Evolutionary conservation across 64 coral and sea anemone genomes (phyloP), one percentile per base, ranked within the genome.

Genomic region (Catalaphyllia jardinei): DNA sequence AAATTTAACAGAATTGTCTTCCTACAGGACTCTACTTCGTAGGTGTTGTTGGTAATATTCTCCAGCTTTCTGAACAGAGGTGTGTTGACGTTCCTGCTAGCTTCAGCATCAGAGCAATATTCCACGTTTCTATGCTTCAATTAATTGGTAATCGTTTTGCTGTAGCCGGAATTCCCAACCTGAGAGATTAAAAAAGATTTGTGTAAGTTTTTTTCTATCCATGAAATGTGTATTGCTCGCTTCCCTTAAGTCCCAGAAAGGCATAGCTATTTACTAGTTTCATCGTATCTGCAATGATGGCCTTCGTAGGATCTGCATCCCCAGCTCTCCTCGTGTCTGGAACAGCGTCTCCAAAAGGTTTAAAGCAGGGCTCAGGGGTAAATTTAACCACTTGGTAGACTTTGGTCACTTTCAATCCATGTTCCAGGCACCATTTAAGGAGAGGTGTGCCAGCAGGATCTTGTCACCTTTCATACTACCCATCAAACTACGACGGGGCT

Each of bases 221-320:
- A n/a, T n/a, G n/a, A n/a, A n/a, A n/a, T n/a, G n/a, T n/a, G n/a
- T n/a, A n/a, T n/a, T n/a, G n/a, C n/a, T n/a, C n/a, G n/a, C n/a
- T 92, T 38, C 89, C 89, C 50, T n/a, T n/a, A 52, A 52, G 10
- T 5, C 50, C n/a, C n/a, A n/a, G n/a, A n/a, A n/a, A n/a, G n/a
- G n/a, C n/a, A n/a, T n/a, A n/a, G n/a, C n/a, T n/a, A 52, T 10
- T 52, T 88, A 88, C 73, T 39, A 92, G 60, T 87, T 92, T 92
- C 90, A 92, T 92, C 2, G 82, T 92, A 20, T 86, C 90, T 0
- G 72, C 73, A 30, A 87, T 92, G 30, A 76, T 88, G 16, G 42
- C 51, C 62, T 88, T 88, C 3, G 3, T 60, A 25, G 49, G 72
- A 62, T 88, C 86, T 9, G 22, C 71, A 76, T 88, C 86, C 7